Conservation (phyloP, 53 echinoderm and acorn worm species). For the Holothuria leucospilota region DNA sequence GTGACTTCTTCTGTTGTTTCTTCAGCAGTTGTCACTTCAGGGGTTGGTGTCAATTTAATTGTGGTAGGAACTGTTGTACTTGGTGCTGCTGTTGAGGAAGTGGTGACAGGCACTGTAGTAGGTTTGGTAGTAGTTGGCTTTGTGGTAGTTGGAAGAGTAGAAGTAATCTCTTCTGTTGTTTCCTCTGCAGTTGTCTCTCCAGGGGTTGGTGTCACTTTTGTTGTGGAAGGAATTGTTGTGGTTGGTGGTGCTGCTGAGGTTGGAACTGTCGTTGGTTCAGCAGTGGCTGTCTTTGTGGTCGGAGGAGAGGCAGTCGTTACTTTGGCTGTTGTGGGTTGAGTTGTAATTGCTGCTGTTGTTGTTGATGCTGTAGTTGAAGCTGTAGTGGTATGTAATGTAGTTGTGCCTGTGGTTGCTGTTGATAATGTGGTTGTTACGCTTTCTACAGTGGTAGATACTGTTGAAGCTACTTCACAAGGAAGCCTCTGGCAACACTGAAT, state of each 20-base stretch:
- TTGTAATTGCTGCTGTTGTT: not conserved
- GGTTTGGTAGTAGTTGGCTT: not conserved
- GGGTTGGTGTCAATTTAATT: not conserved
- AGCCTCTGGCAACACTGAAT: too few species aligned
- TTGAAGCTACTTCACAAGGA: too few species aligned
- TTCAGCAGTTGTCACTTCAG: not conserved
- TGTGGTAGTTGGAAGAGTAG: not conserved
- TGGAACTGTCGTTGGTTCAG: too few species aligned
- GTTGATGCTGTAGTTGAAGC: not conserved
- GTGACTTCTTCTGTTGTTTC: not conserved
- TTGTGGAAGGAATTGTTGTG: not conserved
- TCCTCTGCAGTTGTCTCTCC: not conserved
- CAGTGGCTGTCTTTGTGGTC: not conserved
- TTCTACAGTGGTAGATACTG: too few species aligned
- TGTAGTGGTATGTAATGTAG: not conserved
- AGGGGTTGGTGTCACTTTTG: not conserved
- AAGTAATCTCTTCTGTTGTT: not conserved
- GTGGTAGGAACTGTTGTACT: not conserved
- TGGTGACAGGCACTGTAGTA: too few species aligned
- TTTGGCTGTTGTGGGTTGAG: not conserved
- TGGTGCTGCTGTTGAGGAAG: too few species aligned
- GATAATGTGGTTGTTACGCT: not conserved
- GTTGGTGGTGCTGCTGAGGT: too few species aligned
- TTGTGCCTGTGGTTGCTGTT: not conserved
- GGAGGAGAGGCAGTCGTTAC: not conserved